These are phyloP conservation scores for Pseudomyrmex concolor DNA, from an alignment of 1,140 invertebrate species.

Conservation along the genomic window DNA sequence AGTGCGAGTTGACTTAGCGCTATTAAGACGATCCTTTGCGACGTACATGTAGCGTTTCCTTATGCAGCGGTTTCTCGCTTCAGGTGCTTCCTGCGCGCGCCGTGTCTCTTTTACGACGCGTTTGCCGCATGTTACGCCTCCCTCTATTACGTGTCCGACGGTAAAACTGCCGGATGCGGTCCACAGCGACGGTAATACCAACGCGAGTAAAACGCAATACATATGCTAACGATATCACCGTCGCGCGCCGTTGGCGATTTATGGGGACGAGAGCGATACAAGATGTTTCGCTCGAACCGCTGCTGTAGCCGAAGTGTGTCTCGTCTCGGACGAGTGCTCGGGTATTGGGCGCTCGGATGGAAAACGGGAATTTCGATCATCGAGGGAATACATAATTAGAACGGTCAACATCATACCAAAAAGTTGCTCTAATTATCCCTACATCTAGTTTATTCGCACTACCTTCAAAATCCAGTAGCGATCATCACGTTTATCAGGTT, in stretches of 20 bases:
- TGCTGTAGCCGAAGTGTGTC: slow-evolving; percentile 31
- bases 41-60: background rate
- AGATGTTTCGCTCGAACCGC: slow-evolving; percentile 22
- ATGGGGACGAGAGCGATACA: slow-evolving; percentile 27
- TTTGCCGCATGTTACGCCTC: slow-evolving; percentile 15
- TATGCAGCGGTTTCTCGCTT: background rate
- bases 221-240: slow-evolving; percentile 32
- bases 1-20: too few species aligned
- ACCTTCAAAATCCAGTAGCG: too few species aligned
- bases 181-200: slow-evolving; percentile 7
- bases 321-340: background rate
- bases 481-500: too few species aligned
- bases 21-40: background rate
- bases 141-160: slow-evolving; percentile 9
- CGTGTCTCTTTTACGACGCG: slow-evolving; percentile 4
- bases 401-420: slow-evolving; percentile 15
- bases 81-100: background rate
- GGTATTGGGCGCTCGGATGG: slow-evolving; percentile 51
- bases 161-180: slow-evolving; percentile 31
- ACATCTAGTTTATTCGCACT: too few species aligned
- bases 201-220: slow-evolving; percentile 37
- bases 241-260: slow-evolving; percentile 34
- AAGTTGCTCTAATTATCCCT: background rate
- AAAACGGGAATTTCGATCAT: slow-evolving; percentile 66
- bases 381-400: slow-evolving; percentile 68